phyloP scores from a whole-genome alignment of 2,888 invertebrate species.

The Heliconius ismenius region DNA sequence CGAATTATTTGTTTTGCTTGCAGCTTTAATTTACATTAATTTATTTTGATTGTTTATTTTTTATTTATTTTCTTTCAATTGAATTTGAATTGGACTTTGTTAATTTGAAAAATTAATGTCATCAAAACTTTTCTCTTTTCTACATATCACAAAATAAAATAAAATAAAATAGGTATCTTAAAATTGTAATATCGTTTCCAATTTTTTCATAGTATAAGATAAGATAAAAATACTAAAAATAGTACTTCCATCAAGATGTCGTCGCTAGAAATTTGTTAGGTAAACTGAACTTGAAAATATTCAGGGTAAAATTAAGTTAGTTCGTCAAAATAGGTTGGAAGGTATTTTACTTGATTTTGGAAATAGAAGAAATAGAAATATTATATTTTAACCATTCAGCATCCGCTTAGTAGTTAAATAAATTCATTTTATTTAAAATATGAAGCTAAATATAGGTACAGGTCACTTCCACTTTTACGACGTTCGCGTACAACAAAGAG shows the following conservation, averaged over 20 bases:
- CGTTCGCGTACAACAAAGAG: background rate
- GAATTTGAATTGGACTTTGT: background rate
- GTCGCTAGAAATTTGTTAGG: conserved; percentile 4
- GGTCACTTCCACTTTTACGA: background rate
- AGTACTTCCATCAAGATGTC: background rate
- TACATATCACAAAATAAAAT: background rate
- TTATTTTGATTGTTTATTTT: background rate
- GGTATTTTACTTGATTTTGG: no score
- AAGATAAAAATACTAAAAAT: conserved; percentile 11
- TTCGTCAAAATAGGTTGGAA: no score
- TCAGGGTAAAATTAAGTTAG: no score
- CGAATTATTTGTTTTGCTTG: background rate
- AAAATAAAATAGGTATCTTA: background rate
- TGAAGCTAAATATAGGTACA: background rate
- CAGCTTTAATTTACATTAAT: background rate
- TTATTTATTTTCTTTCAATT: no score
- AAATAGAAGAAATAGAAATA: no score
- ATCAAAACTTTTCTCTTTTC: background rate
- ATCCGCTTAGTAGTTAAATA: background rate
- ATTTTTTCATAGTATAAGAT: background rate
- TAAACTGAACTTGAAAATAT: background rate
- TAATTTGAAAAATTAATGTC: background rate
- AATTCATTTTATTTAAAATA: background rate
- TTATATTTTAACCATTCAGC: no score
- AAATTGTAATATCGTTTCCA: background rate